Percentiles rank a stretch among this genome's conserved stretches.
These are phyloP conservation scores for Elgonia sp. DNA, from an alignment of 2,888 invertebrate species.

Conservation along the genomic window DNA sequence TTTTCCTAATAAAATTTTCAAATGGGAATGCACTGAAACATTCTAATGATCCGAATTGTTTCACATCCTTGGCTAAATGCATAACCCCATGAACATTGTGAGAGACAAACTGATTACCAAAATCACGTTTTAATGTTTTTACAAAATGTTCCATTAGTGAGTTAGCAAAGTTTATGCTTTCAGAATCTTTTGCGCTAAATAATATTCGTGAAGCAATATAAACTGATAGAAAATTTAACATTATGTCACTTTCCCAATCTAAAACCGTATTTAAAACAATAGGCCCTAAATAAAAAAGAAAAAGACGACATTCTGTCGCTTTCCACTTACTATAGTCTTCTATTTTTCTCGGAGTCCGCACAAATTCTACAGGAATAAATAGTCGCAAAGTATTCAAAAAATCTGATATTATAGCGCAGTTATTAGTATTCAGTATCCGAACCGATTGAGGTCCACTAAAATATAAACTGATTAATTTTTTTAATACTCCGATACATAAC, in stretches of 20 bases:
- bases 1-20: constrained; percentile 7
- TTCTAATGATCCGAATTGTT: background rate
- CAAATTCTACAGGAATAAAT: constrained; percentile 17
- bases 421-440: background rate
- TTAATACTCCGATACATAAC: background rate
- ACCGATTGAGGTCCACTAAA: background rate
- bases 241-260: background rate
- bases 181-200: background rate
- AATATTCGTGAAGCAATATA: background rate
- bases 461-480: constrained; percentile 16
- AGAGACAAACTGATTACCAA: background rate
- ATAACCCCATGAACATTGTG: background rate
- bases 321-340: constrained; percentile 19
- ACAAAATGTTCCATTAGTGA: constrained; percentile 1
- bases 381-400: background rate
- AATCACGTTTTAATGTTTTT: background rate
- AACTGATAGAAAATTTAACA: background rate
- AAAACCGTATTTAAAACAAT: background rate
- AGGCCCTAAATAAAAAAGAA: constrained; percentile 14
- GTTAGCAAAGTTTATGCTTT: background rate
- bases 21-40: constrained; percentile 3
- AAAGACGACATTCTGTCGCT: constrained; percentile 39
- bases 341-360: background rate
- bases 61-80: constrained; percentile 8
- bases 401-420: background rate